Percentiles rank a stretch among this genome's conserved stretches.
phyloP scores from a whole-genome alignment of 2,113 vertebrate species.

The Narcine bancroftii region DNA sequence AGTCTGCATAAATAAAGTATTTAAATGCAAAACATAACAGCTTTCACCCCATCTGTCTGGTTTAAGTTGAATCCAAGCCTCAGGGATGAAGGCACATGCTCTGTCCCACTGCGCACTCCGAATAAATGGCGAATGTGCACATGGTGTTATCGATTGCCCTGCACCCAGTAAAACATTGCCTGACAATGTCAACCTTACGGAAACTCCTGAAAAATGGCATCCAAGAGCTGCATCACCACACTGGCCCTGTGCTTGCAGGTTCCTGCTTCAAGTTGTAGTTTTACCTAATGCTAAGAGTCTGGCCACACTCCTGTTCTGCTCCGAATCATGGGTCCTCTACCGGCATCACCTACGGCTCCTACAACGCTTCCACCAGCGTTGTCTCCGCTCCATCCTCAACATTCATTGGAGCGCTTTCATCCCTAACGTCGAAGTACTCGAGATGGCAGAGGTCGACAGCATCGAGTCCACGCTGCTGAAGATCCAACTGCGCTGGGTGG shows the following conservation, averaged over 20 bases:
- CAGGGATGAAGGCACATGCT: constrained; percentile 20
- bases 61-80: constrained; percentile 28
- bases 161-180: not conserved
- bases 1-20: constrained; percentile 24
- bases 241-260: not conserved
- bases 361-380: too few relatives aligned
- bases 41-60: constrained; percentile 35
- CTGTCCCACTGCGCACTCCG: not conserved
- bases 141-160: constrained; percentile 22
- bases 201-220: constrained; percentile 9
- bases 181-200: not conserved
- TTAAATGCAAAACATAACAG: constrained; percentile 28
- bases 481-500: too few relatives aligned
- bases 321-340: too few relatives aligned
- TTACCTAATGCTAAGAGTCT: constrained; percentile 7
- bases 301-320: too few relatives aligned
- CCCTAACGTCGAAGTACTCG: too few relatives aligned
- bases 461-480: too few relatives aligned
- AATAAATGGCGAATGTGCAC: constrained; percentile 7
- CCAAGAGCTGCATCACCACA: not conserved
- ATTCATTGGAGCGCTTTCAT: too few relatives aligned
- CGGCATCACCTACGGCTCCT: too few relatives aligned
- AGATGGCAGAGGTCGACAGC: too few relatives aligned
- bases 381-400: too few relatives aligned
- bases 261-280: constrained; percentile 9